Evolutionary conservation across 2,888 invertebrate species (phyloP), one percentile per base, ranked within the genome.

Genomic region (Drosophila pullipes): DNA sequence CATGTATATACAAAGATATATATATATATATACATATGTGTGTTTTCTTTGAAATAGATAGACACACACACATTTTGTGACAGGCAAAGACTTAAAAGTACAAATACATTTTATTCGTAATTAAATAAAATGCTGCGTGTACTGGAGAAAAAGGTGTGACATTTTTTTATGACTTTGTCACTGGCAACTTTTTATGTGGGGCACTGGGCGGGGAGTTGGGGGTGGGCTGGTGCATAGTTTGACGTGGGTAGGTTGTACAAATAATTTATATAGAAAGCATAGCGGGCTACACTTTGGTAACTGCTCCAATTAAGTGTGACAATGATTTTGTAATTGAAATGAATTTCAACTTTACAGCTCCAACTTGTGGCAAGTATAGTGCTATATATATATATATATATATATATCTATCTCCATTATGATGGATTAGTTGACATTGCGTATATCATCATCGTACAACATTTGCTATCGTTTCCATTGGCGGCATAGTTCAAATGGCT

Each of bases 121-220:
- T 88, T 85, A 88, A 89, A 87, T 77, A 86, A 86, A 85, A 80
- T 76, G 70, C 69, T 77, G 60, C 67, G 65, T 69, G 71, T 60
- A 64, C 55, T 49, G 41, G 33, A 68, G 39, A n/a, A 64, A 71
- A 82, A 91, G 91, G 91, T 91, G 91, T 89, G 91, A 91, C 87
- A 82, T 82, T 81, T 79, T 84, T 91, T 90, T 91, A 92, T 89
- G 87, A 81, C 85, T 89, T 78, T 92, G 91, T 91, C 91, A 87
- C 85, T 89, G 89, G 76, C 60, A 37, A 55, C 33, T 66, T 57
- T 59, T 55, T 53, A 31, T 44, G 49, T 41, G 47, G 47, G 4
- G 7, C 47, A 47, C 7, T 47, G 22, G 47, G 16, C n/a, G 41
- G n/a, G 41, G n/a, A n/a, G 53, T 49, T 31, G 50, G 39, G 10